phyloP scores from a whole-genome alignment of 2,888 invertebrate species.

The Eudasyphora cyanicolor region DNA sequence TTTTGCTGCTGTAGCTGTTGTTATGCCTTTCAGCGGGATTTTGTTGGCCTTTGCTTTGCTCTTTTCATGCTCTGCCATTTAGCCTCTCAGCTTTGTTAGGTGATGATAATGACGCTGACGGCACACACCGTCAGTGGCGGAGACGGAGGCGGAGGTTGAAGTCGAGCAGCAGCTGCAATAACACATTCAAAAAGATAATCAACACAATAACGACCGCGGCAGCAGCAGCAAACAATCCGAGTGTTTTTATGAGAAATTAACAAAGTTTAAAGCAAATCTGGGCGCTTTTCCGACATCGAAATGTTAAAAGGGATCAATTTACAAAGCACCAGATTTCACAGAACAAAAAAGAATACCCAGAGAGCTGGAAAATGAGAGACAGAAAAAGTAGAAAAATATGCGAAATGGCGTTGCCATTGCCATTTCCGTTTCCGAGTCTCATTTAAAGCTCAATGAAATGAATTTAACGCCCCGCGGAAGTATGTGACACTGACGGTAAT shows the following conservation, averaged over 20 bases:
- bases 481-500: background rate
- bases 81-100: background rate
- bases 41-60: conserved; percentile 28
- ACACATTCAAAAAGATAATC: background rate
- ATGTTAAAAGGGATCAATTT: conserved; percentile 20
- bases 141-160: background rate
- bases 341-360: background rate
- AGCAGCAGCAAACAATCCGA: background rate
- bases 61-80: conserved; percentile 22
- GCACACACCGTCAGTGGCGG: background rate
- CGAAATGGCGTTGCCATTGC: background rate
- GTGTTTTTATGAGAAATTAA: conserved; percentile 20
- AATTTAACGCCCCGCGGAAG: background rate
- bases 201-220: background rate
- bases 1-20: background rate
- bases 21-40: conserved; percentile 11
- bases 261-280: conserved; percentile 8
- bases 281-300: conserved; percentile 8
- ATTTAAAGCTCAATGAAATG: too few relatives aligned
- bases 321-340: background rate
- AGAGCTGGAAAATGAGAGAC: background rate
- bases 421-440: conserved; percentile 2
- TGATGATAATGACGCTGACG: background rate
- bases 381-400: background rate
- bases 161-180: background rate